phyloP scores from a whole-genome alignment of 2,797 vertebrate genomes.

The Zalophus californianus region DNA sequence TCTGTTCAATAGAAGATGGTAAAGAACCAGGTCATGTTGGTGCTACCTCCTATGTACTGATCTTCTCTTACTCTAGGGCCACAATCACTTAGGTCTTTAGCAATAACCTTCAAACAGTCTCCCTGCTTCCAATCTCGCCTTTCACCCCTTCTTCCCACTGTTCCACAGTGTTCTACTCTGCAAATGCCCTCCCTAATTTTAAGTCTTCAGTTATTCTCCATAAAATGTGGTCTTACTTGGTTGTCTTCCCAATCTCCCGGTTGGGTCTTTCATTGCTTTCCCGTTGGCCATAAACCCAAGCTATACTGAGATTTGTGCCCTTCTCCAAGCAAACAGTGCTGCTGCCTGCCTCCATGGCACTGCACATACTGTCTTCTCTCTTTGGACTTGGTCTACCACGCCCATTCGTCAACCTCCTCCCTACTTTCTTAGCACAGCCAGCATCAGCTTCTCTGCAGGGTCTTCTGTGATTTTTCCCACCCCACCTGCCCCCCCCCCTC shows the following conservation, averaged over 20 bases:
- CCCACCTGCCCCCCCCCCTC: background rate
- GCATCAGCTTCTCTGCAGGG: background rate
- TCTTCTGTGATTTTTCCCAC: too few species aligned
- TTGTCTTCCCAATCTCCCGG: background rate
- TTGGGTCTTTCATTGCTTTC: too few species aligned
- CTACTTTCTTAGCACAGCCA: background rate
- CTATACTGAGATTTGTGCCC: fast-evolving
- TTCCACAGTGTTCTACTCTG: background rate
- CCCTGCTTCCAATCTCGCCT: background rate
- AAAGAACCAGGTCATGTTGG: background rate
- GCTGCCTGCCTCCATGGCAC: background rate
- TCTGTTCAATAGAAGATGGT: background rate
- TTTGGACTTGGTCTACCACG: too few species aligned
- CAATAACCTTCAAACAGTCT: background rate
- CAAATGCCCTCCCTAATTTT: background rate
- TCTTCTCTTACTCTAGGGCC: background rate
- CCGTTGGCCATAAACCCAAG: background rate
- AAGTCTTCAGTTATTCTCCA: background rate
- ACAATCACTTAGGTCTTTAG: background rate
- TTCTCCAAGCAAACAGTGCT: background rate
- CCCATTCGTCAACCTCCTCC: background rate
- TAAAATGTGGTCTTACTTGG: background rate
- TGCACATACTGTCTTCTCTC: background rate
- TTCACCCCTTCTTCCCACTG: background rate
- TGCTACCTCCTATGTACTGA: background rate